A percentile compares a stretch with the other conserved stretches of the same genome.
Evolutionary conservation across 92 coral and sea anemone species (phyloP).

Genomic region (Umimayanthus chanpuru): DNA sequence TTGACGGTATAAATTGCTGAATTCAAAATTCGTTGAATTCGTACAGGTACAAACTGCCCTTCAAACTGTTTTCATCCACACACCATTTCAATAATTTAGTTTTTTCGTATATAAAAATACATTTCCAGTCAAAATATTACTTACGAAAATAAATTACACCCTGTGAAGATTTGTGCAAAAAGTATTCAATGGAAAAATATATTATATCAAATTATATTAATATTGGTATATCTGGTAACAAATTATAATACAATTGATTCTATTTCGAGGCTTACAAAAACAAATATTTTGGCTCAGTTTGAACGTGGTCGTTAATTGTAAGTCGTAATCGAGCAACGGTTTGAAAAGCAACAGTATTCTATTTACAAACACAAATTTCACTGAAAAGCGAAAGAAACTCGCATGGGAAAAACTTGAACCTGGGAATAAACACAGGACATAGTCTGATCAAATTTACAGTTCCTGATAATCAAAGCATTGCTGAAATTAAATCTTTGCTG

Average conservation of each 20-base stretch:
- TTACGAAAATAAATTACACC: conserved; percentile 39
- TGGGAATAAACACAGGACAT: no score
- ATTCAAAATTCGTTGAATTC: not conserved
- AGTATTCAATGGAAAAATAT: conserved; percentile 23
- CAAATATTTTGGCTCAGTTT: not conserved
- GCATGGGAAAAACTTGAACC: no score
- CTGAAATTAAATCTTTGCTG: not conserved
- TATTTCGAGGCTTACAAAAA: not conserved
- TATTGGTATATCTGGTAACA: conserved; percentile 10
- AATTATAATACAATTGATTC: conserved; percentile 12
- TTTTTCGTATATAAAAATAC: conserved; percentile 40
- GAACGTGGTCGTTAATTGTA: not conserved
- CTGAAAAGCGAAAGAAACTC: not conserved
- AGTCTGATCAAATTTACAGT: no score
- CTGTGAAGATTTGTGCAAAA: conserved; percentile 27
- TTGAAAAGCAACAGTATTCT: not conserved
- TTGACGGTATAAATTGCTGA: not conserved
- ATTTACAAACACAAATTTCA: not conserved
- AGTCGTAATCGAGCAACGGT: not conserved
- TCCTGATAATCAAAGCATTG: not conserved
- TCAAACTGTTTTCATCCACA: conserved; percentile 10
- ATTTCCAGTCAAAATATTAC: conserved; percentile 23
- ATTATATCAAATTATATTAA: conserved; percentile 36
- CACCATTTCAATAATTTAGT: conserved; percentile 41
- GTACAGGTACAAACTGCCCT: not conserved